Percentiles rank a stretch among this genome's conserved stretches.
Conservation (phyloP, 2,888 invertebrate species). For the Ypsolopha scabrella region DNA sequence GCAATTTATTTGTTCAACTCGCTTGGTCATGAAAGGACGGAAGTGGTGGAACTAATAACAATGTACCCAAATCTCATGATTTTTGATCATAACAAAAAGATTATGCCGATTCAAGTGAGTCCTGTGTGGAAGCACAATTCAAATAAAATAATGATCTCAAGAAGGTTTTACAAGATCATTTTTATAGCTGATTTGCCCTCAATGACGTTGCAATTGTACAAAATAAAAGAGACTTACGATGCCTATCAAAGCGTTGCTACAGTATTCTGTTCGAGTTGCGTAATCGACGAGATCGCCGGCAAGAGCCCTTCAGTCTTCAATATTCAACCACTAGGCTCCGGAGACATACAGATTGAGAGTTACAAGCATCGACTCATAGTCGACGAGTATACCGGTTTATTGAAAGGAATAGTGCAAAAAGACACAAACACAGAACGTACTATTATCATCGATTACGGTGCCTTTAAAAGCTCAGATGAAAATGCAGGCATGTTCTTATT, state of each 20-base stretch:
- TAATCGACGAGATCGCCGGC: slow-evolving; percentile 24
- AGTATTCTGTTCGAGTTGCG: slow-evolving; percentile 39
- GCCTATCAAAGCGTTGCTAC: slow-evolving; percentile 30
- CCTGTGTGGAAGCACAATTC: slow-evolving; percentile 47
- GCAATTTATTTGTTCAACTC: slow-evolving; percentile 87
- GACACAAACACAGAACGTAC: slow-evolving; percentile 35
- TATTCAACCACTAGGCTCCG: slow-evolving; percentile 78
- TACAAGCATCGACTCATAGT: slow-evolving; percentile 82
- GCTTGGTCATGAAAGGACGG: slow-evolving; percentile 81
- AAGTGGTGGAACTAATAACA: slow-evolving; percentile 80
- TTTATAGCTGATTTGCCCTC: slow-evolving; percentile 85
- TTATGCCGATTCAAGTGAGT: slow-evolving; percentile 49
- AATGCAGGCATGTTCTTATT: slow-evolving; percentile 97
- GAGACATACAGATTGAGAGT: slow-evolving; percentile 87
- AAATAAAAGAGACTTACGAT: slow-evolving; percentile 50
- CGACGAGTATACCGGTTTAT: slow-evolving; percentile 84
- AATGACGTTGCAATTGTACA: slow-evolving; percentile 78
- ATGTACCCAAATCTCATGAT: slow-evolving; percentile 80
- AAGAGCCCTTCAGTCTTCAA: slow-evolving; percentile 6
- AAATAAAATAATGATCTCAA: slow-evolving; percentile 41
- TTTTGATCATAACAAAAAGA: slow-evolving; percentile 73
- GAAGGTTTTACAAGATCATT: slow-evolving; percentile 69
- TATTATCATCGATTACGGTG: slow-evolving; percentile 77
- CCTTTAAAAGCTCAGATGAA: slow-evolving; percentile 87
- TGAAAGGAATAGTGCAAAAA: slow-evolving; percentile 80